These are phyloP conservation scores for Sterrhoptilus dennistouni DNA, from an alignment of 2,113 vertebrate genomes.

Conservation along the genomic window DNA sequence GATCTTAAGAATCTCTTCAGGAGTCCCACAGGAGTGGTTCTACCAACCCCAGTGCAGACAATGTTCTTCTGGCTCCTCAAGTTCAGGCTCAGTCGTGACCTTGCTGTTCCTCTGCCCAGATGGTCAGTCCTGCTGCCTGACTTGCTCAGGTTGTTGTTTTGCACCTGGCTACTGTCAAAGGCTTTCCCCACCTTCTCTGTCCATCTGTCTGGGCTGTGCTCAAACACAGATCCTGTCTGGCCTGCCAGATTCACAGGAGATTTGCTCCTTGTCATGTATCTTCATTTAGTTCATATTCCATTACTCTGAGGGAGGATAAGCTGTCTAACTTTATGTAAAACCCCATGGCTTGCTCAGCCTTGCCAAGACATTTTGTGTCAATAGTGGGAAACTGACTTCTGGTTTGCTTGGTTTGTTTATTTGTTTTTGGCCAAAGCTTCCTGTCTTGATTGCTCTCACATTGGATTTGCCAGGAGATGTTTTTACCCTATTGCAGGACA, in stretches of 20 bases:
- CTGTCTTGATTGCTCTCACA: background rate
- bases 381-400: background rate
- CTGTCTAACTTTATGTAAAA: background rate
- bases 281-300: background rate
- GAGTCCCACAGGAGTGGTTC: background rate
- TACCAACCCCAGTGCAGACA: rapidly evolving
- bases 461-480: background rate
- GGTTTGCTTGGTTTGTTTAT: background rate
- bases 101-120: rapidly evolving
- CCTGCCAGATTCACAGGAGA: background rate
- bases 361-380: background rate
- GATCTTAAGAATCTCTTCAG: background rate
- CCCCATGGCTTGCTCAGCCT: background rate
- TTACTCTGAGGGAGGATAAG: background rate
- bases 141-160: background rate
- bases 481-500: background rate
- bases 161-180: background rate
- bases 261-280: background rate
- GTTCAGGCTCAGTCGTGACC: rapidly evolving
- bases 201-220: background rate
- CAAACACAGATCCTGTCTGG: background rate
- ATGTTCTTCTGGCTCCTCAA: background rate
- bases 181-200: background rate
- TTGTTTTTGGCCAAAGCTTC: background rate
- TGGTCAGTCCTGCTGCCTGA: background rate